Base-by-base conservation (phyloP, 2,888 invertebrate species). In the Pycnomerus fuliginosus region DNA sequence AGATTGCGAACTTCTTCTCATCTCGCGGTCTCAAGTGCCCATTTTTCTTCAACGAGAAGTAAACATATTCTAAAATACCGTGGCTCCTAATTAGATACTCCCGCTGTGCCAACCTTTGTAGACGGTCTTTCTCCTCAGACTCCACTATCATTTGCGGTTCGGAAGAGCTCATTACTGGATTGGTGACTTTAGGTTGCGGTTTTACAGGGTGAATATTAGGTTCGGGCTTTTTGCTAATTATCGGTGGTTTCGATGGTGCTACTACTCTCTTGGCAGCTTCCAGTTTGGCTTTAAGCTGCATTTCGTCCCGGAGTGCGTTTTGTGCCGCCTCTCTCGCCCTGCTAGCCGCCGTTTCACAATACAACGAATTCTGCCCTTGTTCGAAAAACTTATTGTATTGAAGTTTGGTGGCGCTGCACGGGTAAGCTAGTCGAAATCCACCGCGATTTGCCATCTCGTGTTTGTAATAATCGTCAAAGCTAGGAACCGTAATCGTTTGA, bases 321-420 rank as follows among this genome's bases (percentile, higher is more conserved):
- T 85, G 80, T 33, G 86, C 85, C 63, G 85, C 85, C 45, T 87
- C 88, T 30, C 89, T 78, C 0, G 87, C 87, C 46, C 86, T 80
- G 37, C 88, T 88, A 0, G 87, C 82, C 0, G 83, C 84, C 0
- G 90, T 90, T 53, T 83, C 81, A 31, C 85, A 84, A 67, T 86
- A 89, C 43, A 86, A 73, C 2, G 85, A 85, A 44, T 80, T 82
- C 35, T 83, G 80, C 28, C 83, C 87, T 73, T 89, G 87, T 61
- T 85, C 82, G 66, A 87, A 87, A 62, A 84, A 84, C 40, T 80
- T 76, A 31, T 82, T 77, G 67, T 89, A 90, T 12, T 55, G 47
- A 60, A 81, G 81, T 38, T 80, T 79, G 11, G 67, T 64, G 42
- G 77, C 76, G 0, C 67, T 45, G 16, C 80, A 78, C 1, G 89